Base-by-base conservation (phyloP, 2,888 invertebrate species). In the Nomada ruficornis region DNA sequence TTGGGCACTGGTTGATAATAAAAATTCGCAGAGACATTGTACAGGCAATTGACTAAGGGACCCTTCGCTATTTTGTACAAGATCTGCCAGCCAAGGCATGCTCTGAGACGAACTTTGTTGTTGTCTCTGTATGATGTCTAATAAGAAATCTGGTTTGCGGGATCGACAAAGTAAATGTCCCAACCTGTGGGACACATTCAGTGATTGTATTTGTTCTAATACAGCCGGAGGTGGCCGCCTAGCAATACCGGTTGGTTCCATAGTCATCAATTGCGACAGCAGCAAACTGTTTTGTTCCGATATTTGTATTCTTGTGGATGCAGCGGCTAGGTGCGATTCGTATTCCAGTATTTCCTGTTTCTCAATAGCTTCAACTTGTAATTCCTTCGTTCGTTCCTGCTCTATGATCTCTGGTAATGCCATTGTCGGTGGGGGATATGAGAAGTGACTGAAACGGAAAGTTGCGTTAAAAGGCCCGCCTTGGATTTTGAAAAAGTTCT, bases 11-110 rank as follows among this genome's bases (percentile, higher is more conserved):
- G 94, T 93, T 82, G 96, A 96, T 2, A 98, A 95, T 67, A 99
- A 95, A 94, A 99, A 99, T 94, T 99, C 99, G 94, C 99, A 99
- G 67, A 99, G 95, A 92, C 99, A 99, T 92, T 99, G 99, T n/a
- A 99, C 98, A 0, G 99, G 99, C 26, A 99, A 94, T 88, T 98
- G 97, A 91, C 97, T 96, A 55, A 97, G 95, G 23, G 98, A 97
- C 0, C 98, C 97, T 91, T 98, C 98, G 86, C 98, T 98, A 89
- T 97, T 98, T 89, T 98, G 97, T 18, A 99, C 98, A 80, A 99
- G 95, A 93, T 98, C 98, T 11, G 98, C 98, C 82, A 99, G 94
- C 99, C 99, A 99, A 4, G 99, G 98, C 98, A 99, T 98, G 57
- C 98, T 98, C 87, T 98, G 97, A 0, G 98, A 96, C 11, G 98